A percentile compares a stretch with the other conserved stretches of the same genome.
Conservation (phyloP, 2,797 vertebrate species). For the Anolis apletophallus region DNA sequence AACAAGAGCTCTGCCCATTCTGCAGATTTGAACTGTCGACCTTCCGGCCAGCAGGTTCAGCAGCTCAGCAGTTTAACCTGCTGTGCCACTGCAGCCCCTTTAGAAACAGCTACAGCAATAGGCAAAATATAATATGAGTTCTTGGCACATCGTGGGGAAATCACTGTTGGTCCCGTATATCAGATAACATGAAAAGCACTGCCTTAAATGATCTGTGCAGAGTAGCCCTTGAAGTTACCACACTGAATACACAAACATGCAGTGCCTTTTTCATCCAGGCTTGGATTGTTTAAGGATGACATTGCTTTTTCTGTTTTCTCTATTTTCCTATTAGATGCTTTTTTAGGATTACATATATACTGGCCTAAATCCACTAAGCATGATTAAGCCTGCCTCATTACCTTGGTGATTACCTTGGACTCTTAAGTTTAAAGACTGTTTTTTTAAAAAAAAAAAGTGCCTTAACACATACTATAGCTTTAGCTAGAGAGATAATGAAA, state of each 20-base stretch:
- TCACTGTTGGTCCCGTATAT: too few species aligned
- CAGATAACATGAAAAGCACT: too few species aligned
- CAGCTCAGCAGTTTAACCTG: too few species aligned
- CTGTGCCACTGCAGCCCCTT: too few species aligned
- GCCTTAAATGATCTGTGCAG: rapidly evolving
- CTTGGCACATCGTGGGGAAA: too few species aligned
- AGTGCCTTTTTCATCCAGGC: not conserved
- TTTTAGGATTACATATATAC: not conserved
- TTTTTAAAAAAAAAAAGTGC: not conserved
- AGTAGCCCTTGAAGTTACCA: rapidly evolving
- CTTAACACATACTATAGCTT: not conserved
- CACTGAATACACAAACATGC: not conserved
- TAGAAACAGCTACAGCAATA: too few species aligned
- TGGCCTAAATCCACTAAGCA: not conserved
- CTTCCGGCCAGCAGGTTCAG: too few species aligned
- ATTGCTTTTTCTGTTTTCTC: not conserved
- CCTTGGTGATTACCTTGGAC: not conserved
- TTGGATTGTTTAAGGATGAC: not conserved
- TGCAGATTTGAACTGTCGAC: too few species aligned
- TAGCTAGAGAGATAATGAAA: rapidly evolving
- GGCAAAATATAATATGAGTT: too few species aligned
- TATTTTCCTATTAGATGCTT: not conserved
- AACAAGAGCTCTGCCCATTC: too few species aligned
- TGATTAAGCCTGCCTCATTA: not conserved
- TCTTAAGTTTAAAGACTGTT: not conserved